Evolutionary conservation across 1,140 invertebrate species (phyloP).

Genomic region (Trichonephila inaurata): DNA sequence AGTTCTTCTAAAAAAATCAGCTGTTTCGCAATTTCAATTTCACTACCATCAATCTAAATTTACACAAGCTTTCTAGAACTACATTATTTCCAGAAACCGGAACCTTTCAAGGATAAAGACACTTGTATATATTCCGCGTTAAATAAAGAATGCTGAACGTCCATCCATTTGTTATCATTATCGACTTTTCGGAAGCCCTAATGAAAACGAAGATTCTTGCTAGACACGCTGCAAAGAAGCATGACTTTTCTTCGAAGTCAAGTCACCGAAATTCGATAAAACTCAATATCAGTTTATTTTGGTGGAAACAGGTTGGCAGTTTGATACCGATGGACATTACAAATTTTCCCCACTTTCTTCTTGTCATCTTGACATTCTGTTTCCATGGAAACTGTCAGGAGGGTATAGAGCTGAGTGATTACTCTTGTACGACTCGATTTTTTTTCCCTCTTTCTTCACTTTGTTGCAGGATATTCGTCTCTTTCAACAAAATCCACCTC

Average conservation of each 20-base stretch:
- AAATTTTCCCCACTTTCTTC: neutral
- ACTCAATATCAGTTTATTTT: neutral
- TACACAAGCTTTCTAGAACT: too few species aligned
- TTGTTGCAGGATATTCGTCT: neutral
- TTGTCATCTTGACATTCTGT: neutral
- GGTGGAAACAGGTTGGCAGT: neutral
- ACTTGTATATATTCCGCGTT: too few species aligned
- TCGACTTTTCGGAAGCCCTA: neutral
- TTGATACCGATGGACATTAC: neutral
- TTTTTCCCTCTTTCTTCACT: neutral
- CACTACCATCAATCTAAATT: too few species aligned
- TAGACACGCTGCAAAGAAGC: neutral
- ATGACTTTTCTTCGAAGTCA: neutral
- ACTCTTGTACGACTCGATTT: neutral
- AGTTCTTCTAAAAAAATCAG: too few species aligned
- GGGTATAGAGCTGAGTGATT: neutral
- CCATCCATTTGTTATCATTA: neutral
- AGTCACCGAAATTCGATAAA: neutral
- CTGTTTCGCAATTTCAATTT: too few species aligned
- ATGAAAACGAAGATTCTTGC: neutral
- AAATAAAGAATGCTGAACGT: neutral
- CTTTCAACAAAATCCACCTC: neutral
- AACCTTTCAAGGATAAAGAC: too few species aligned
- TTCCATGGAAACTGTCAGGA: conserved; percentile 2
- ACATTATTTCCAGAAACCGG: too few species aligned